Base-by-base conservation (phyloP, 2,113 vertebrate genomes). In the Panurus biarmicus region DNA sequence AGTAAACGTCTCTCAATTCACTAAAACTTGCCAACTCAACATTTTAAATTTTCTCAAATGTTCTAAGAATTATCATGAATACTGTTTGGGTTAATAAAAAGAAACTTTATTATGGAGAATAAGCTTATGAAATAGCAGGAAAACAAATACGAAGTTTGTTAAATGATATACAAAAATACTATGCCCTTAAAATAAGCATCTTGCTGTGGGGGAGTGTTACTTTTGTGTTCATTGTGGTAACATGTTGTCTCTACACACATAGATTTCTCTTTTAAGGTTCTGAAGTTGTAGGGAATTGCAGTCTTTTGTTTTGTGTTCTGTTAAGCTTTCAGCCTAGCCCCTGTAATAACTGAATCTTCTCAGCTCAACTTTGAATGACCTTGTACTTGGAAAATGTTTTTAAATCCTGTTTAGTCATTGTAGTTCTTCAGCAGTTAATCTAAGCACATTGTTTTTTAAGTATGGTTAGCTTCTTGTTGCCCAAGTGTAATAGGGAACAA, bases 311-410 rank as follows among this genome's bases (percentile, higher is more conserved):
- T 77, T 42, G 56, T 51, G 33, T 70, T 86, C 10, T 48, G 57
- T 87, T 48, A 87, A 58, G 50, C 36, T 48, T n/a, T 58, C 47
- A 84, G 78, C 50, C 58, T 73, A 90, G 42, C 47, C 76, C n/a
- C 51, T 70, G 26, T 36, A 93, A 67, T 36, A 66, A 48, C 24
- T 75, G 66, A 79, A 57, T 72, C 25, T 82, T 89, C 70, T 85
- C 33, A 1, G 81, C 33, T 91, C 83, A 94, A 91, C 90, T 96
- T 82, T 93, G 66, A 93, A 89, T 1, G 74, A 95, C 92, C 85
- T 89, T 29, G 31, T 72, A 78, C 87, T 87, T 93, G 92, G 73
- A 96, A 91, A 87, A 82, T 31, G 20, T 95, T 93, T 94, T 94
- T 16, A 89, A 89, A 87, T 89, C 74, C 81, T 16, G 1, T 87